phyloP scores from a whole-genome alignment of 2,888 invertebrate species.

The Tenthredo mesomela region DNA sequence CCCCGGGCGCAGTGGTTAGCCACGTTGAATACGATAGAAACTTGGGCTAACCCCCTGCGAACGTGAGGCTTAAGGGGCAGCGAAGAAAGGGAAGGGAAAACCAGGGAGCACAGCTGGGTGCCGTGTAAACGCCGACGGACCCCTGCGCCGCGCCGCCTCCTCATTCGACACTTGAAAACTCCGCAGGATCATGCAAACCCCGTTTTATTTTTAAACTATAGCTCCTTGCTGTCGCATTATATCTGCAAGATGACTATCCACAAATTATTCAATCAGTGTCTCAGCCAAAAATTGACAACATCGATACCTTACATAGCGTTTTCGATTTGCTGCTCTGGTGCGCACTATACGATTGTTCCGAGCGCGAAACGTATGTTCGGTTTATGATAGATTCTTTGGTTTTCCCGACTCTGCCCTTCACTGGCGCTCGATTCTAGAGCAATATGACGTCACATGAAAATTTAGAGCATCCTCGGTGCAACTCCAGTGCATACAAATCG shows the following conservation, averaged over 20 bases:
- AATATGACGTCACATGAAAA: too few relatives aligned
- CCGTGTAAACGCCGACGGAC: constrained; percentile 66
- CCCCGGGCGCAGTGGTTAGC: constrained; percentile 38
- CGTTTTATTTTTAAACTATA: background rate
- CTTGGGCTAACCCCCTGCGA: constrained; percentile 23
- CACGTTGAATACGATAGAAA: constrained; percentile 43
- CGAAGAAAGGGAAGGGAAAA: constrained; percentile 16
- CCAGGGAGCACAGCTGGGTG: constrained; percentile 72
- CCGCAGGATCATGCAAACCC: constrained; percentile 22
- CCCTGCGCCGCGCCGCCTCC: background rate
- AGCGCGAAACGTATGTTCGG: too few relatives aligned
- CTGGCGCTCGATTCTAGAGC: too few relatives aligned
- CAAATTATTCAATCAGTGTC: background rate
- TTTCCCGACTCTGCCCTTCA: too few relatives aligned
- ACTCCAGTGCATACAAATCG: too few relatives aligned
- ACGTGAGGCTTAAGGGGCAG: constrained; percentile 35
- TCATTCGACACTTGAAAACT: constrained; percentile 23
- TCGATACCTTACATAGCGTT: too few relatives aligned
- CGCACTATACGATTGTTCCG: too few relatives aligned
- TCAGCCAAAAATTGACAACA: background rate
- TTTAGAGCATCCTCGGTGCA: too few relatives aligned
- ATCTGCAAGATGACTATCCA: background rate
- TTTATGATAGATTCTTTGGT: too few relatives aligned
- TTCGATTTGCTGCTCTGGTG: too few relatives aligned
- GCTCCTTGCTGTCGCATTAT: background rate